Evolutionary conservation across 2,113 vertebrate species (phyloP).

Genomic region (Henicopernis longicauda): DNA sequence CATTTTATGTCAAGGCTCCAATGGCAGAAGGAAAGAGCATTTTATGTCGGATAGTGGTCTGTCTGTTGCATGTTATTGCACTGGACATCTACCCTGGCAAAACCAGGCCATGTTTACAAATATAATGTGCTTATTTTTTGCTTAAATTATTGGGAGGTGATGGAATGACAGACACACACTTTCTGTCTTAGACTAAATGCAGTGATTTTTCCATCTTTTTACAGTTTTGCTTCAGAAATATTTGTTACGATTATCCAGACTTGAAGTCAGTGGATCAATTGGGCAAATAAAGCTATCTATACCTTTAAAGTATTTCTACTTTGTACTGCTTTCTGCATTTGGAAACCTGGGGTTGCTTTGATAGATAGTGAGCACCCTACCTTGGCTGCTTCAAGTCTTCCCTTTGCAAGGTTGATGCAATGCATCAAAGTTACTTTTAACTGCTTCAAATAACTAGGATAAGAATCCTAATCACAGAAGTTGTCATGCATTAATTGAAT

Average conservation of each 20-base stretch:
- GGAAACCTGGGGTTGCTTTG: background rate
- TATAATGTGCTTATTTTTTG: background rate
- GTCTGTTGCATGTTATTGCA: background rate
- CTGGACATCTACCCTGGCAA: background rate
- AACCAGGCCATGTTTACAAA: background rate
- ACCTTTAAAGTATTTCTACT: background rate
- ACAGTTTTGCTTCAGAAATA: background rate
- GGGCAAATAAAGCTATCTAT: background rate
- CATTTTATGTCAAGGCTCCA: background rate
- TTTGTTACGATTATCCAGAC: background rate
- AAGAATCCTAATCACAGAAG: slow-evolving; percentile 12
- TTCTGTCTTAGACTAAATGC: background rate
- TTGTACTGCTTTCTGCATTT: background rate
- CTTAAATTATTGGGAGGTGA: background rate
- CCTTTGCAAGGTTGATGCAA: background rate
- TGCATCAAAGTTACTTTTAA: slow-evolving; percentile 36
- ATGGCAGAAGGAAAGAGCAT: background rate
- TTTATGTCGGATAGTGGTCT: background rate
- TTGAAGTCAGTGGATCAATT: background rate
- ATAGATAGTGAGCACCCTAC: background rate
- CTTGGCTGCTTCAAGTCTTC: background rate
- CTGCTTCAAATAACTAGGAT: slow-evolving; percentile 28
- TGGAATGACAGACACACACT: background rate
- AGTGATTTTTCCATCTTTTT: background rate
- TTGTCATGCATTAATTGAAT: background rate